Evolutionary conservation across 92 coral and sea anemone genomes (phyloP).

Genomic region (Paramuricea clavata): DNA sequence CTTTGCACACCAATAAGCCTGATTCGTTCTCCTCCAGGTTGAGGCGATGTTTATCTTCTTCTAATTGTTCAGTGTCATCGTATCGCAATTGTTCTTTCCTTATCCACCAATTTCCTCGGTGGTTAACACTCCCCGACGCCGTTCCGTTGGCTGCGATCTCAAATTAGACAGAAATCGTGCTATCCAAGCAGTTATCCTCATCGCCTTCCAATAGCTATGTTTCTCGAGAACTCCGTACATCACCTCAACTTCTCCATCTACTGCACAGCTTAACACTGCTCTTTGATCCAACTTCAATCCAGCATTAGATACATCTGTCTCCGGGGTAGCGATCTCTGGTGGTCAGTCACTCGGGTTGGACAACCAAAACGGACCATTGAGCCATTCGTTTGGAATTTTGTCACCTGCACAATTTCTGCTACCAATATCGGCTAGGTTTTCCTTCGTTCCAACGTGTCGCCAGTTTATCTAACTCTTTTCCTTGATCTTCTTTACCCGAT

Average conservation of each 20-base stretch:
- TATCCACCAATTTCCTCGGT: neutral
- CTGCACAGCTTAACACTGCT: neutral
- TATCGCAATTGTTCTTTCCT: neutral
- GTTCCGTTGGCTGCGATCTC: neutral
- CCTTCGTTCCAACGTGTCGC: slow-evolving; percentile 61
- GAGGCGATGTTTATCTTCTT: neutral
- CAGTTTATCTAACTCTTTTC: neutral
- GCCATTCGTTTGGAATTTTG: neutral
- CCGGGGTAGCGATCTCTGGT: neutral
- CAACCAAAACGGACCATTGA: neutral
- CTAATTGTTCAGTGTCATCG: neutral
- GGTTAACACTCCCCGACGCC: neutral
- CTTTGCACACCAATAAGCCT: neutral
- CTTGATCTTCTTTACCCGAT: slow-evolving; percentile 44
- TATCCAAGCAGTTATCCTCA: neutral
- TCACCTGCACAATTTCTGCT: neutral
- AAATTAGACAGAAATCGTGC: neutral
- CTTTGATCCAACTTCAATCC: neutral
- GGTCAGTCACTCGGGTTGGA: neutral
- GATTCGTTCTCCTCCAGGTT: neutral
- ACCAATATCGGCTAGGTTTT: slow-evolving; percentile 43
- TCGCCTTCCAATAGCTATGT: neutral
- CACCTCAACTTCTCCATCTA: neutral
- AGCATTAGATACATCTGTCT: neutral
- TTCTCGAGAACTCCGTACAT: neutral